Base-by-base conservation (phyloP, 2,888 invertebrate genomes). In the Leptinotarsa tumamoca region DNA sequence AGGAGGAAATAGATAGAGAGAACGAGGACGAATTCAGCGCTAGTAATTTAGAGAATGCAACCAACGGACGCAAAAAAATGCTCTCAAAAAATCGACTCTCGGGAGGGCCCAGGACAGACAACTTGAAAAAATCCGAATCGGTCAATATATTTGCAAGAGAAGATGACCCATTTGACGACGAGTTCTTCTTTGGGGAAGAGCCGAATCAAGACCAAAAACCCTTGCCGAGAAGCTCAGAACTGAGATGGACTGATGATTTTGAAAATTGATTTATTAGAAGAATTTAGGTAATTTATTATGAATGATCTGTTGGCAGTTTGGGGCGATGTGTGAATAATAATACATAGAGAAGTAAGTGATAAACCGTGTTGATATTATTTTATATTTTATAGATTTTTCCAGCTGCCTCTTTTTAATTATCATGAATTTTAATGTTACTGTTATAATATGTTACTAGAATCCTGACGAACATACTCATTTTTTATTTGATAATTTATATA, bases 121-220 rank as follows among this genome's bases (percentile, higher is more conserved):
- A 94, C 84, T 92, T 96, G 68, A 95, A 95, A 84, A 96, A 96
- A 87, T 96, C 96, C 0, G 96, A 96, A 86, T 96, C 96, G 4
- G 94, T 96, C 13, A 96, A 96, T 88, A 97, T 97, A 83, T 97
- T 97, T 89, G 94, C 94, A 4, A 91, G 95, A 70, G 95, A 95
- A 85, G 92, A 92, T 67, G 96, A 97, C 89, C 97, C 97, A 1
- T 97, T 97, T 85, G 96, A 96, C 82, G 95, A 95, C 72, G 95
- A 96, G 81, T 96, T 96, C 89, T 97, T 97, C 86, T 93, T 86
- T 70, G 86, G 84, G 13, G 93, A 85, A 72, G 84, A 83, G 23
- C 87, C 80, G 85, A 80, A 56, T 27, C 72, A 67, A 72, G 80
- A 72, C 73, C 74, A 68, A 58, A 78, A 72, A 72, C 78, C 73